Conservation (phyloP, 2,113 vertebrate genomes). For the Nycticebus coucang region DNA sequence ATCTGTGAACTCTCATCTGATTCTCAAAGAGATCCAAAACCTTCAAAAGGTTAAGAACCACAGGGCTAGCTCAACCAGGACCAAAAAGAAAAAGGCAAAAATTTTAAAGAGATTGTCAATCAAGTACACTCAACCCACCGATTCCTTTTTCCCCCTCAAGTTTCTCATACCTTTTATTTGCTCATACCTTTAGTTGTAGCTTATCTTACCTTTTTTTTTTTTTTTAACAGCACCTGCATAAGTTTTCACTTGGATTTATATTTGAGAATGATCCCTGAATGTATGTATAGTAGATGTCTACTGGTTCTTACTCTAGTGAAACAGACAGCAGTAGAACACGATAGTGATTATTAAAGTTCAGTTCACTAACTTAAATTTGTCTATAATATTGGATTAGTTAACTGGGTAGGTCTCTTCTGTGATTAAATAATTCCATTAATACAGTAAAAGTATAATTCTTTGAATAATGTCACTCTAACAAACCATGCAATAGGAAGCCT, state of each 20-base stretch:
- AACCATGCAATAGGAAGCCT: slow-evolving; percentile 71
- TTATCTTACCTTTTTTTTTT: slow-evolving; percentile 70
- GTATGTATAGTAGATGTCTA: neutral
- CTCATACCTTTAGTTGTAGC: neutral
- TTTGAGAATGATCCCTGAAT: slow-evolving; percentile 42
- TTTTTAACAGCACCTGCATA: slow-evolving; percentile 37
- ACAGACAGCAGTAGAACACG: neutral
- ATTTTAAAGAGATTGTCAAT: neutral
- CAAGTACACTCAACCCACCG: neutral
- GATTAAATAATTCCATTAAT: slow-evolving; percentile 58
- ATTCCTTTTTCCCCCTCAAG: neutral
- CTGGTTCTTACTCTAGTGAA: slow-evolving; percentile 50
- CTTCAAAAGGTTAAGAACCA: slow-evolving; percentile 49
- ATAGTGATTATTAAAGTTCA: slow-evolving; percentile 33
- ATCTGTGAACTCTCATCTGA: slow-evolving; percentile 10
- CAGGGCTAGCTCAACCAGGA: slow-evolving; percentile 9
- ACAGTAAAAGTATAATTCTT: slow-evolving; percentile 34
- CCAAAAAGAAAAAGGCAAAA: slow-evolving; percentile 37
- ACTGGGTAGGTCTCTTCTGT: neutral
- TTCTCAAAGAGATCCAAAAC: slow-evolving; percentile 51
- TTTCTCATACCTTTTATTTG: slow-evolving; percentile 26
- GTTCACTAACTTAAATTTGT: slow-evolving; percentile 42
- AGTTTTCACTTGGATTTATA: slow-evolving; percentile 16
- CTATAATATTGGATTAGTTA: slow-evolving; percentile 29
- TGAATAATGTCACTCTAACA: slow-evolving; percentile 57